Evolutionary conservation across 2,888 invertebrate species (phyloP), one percentile per base, ranked within the genome.

Genomic region (Torymus auratus): DNA sequence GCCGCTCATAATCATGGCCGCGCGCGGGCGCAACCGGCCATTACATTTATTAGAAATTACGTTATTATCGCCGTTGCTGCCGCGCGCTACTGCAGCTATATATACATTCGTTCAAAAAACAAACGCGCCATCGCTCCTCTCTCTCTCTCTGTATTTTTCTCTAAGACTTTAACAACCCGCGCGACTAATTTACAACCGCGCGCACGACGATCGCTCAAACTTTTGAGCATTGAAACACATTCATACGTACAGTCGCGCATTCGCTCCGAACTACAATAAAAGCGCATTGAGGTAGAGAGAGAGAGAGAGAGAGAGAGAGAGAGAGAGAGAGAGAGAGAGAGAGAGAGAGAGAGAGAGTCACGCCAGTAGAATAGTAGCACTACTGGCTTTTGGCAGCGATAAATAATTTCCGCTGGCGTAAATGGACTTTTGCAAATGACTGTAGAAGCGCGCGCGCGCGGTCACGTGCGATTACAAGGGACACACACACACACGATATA

Each of bases 361-460:
- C 23, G 69, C 58, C 55, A 62, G 17, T 41, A 41, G 41, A 7
- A 41, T 41, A 41, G 41, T 41, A 41, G 41, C 7, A 23, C 41
- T 41, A 10, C 20, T 67, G 62, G 77, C 77, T 62, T 77, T 77
- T 81, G 60, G 71, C 73, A 69, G 73, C 77, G 77, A 78, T 81
- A 78, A 74, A 81, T 81, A 78, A 78, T 81, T 77, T 72, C 60
- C 73, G 58, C 53, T 50, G 41, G 81, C 23, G 41, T 50, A 78
- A 81, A 81, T 70, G 69, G 77, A 73, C 81, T 81, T 81, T 69
- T 81, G 81, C 73, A 69, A 81, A 77, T 73, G 81, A 55, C 28
- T 50, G 56, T 52, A 52, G 53, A 10, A 41, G 41, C 7, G 41
- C 41, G 41, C 41, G 41, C 12, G 61, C 55, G 15, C 50, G 41